A percentile compares a stretch with the other conserved stretches of the same genome.
Conservation (phyloP, 2,113 vertebrate genomes). For the Microcebus lehilahytsara region DNA sequence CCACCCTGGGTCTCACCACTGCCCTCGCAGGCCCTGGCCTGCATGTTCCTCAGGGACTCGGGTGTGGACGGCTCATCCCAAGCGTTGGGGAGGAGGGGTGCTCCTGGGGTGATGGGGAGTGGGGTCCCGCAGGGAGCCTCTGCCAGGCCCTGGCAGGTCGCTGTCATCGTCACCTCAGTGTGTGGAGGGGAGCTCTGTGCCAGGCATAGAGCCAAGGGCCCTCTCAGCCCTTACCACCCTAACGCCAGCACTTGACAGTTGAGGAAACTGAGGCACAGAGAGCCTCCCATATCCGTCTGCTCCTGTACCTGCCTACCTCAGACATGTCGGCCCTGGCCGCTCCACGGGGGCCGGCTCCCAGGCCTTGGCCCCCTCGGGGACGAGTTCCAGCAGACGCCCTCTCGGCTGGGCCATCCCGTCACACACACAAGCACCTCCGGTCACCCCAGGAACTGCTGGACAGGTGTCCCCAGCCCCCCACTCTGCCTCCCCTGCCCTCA, state of each 20-base stretch:
- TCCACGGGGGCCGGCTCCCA: accelerated
- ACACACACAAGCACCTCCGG: background rate
- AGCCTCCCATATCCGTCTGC: accelerated
- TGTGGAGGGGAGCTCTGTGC: background rate
- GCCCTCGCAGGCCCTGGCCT: accelerated
- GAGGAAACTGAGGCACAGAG: background rate
- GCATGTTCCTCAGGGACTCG: accelerated
- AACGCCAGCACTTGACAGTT: accelerated
- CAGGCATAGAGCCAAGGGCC: accelerated
- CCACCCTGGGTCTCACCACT: accelerated
- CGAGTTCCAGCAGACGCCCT: background rate
- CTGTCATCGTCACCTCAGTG: accelerated
- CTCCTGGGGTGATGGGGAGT: accelerated
- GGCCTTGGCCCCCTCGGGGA: background rate
- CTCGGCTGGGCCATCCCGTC: background rate
- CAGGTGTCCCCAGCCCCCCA: background rate
- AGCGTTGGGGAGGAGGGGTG: accelerated
- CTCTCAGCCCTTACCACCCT: background rate
- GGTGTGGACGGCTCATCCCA: accelerated
- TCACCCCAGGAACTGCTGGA: background rate
- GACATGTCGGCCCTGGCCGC: background rate
- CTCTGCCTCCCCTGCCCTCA: background rate
- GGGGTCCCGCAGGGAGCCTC: accelerated
- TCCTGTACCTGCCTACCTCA: accelerated
- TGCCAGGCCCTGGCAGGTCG: too few species aligned